A percentile compares a stretch with the other conserved stretches of the same genome.
phyloP scores from a whole-genome alignment of 2,888 invertebrate species.

The Dryomyza anilis region DNA sequence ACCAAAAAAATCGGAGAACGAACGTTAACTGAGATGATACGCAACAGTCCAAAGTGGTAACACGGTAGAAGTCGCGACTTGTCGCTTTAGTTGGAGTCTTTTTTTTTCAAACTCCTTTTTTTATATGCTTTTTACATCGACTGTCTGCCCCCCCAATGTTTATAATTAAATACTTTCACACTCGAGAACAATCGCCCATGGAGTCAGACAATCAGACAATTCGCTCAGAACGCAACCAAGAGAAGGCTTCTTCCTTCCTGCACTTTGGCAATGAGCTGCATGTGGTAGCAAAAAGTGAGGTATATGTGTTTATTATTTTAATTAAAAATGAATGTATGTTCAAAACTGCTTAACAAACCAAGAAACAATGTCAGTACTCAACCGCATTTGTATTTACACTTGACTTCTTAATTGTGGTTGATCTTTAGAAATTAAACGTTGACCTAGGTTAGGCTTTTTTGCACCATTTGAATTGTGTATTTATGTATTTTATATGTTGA shows the following conservation, averaged over 20 bases:
- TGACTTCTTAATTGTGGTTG: no score
- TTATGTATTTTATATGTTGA: no score
- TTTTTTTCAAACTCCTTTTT: no score
- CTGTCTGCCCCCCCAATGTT: slow-evolving; percentile 49
- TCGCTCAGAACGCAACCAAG: slow-evolving; percentile 8
- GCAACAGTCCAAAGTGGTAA: not conserved
- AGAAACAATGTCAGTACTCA: no score
- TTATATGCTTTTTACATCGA: not conserved
- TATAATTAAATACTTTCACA: slow-evolving; percentile 61
- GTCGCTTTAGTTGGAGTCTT: not conserved
- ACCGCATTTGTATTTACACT: no score
- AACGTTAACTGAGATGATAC: not conserved
- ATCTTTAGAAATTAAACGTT: no score
- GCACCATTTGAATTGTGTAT: no score
- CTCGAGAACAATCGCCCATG: slow-evolving; percentile 57
- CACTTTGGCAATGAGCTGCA: not conserved
- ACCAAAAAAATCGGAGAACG: not conserved
- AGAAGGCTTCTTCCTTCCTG: not conserved
- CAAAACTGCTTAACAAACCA: not conserved
- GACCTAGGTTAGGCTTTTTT: no score
- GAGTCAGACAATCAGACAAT: slow-evolving; percentile 23
- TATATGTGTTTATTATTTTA: slow-evolving; percentile 24
- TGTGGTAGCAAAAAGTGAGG: not conserved
- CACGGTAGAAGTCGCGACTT: not conserved
- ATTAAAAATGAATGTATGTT: slow-evolving; percentile 18